Conservation (phyloP, 1,140 invertebrate species). For the silkworm (Bombyx mori) region DNA sequence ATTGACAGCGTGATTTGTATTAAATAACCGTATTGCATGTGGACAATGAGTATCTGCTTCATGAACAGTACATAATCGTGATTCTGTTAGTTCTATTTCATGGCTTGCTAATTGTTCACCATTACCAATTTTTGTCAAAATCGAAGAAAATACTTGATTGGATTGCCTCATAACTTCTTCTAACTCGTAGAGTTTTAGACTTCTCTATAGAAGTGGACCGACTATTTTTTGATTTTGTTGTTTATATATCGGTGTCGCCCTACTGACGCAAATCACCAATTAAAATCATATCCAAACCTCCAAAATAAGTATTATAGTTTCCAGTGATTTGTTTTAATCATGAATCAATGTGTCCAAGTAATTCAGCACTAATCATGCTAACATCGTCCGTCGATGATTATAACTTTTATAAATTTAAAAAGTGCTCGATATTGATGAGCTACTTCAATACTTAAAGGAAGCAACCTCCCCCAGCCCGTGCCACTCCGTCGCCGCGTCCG, state of each 20-base stretch:
- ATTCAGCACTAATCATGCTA: conserved; percentile 23
- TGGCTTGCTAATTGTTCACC: not conserved
- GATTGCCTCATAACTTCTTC: conserved; percentile 13
- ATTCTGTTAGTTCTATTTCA: conserved; percentile 13
- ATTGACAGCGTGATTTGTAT: conserved; percentile 9
- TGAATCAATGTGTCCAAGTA: conserved; percentile 18
- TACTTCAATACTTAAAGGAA: conserved; percentile 17
- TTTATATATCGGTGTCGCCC: conserved; percentile 15
- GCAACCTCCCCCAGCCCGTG: no score
- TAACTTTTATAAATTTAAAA: conserved; percentile 11
- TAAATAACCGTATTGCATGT: conserved; percentile 17
- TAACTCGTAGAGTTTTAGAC: conserved; percentile 19
- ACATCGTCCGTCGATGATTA: conserved; percentile 22
- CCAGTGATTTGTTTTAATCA: conserved; percentile 19
- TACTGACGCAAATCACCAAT: conserved; percentile 20
- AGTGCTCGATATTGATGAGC: conserved; percentile 11
- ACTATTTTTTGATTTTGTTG: conserved; percentile 8
- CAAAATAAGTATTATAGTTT: conserved; percentile 10
- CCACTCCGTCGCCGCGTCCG: no score
- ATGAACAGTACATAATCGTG: conserved; percentile 12
- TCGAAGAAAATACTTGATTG: conserved; percentile 13
- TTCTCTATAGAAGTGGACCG: conserved; percentile 12
- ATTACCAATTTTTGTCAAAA: conserved; percentile 17
- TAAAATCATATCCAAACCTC: conserved; percentile 18
- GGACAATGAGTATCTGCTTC: conserved; percentile 13